phyloP scores from a whole-genome alignment of 2,797 vertebrate species.

The Buceros bicornis region DNA sequence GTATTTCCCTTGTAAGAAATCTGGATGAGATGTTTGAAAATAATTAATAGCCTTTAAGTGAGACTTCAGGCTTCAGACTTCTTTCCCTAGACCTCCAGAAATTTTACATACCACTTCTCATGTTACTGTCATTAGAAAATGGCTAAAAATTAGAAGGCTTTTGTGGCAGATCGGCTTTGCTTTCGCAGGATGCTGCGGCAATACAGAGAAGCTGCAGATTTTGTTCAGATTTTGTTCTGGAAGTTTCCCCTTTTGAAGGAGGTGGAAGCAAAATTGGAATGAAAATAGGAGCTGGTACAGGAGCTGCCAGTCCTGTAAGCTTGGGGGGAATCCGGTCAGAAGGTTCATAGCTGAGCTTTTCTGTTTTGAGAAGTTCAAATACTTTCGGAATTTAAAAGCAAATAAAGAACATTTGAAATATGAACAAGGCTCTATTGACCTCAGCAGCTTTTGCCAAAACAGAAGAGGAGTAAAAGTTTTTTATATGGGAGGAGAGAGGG shows the following conservation, averaged over 20 bases:
- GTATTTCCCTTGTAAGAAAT: background rate
- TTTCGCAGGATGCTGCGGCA: background rate
- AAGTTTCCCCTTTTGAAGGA: background rate
- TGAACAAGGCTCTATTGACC: background rate
- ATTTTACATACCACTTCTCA: background rate
- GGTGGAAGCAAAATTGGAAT: background rate
- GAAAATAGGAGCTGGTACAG: background rate
- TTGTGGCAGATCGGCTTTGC: background rate
- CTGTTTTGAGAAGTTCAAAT: background rate
- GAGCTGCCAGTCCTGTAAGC: background rate
- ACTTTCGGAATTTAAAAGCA: background rate
- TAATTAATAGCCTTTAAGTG: background rate
- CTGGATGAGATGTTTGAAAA: background rate
- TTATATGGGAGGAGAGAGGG: background rate
- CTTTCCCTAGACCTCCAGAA: background rate
- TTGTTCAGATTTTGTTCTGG: background rate
- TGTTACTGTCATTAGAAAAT: background rate
- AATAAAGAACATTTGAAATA: background rate
- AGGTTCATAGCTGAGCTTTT: background rate
- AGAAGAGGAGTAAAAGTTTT: background rate
- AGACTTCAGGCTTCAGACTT: background rate
- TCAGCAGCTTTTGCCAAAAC: background rate
- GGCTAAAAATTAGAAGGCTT: background rate
- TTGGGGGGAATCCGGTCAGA: background rate
- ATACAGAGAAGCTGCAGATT: background rate